phyloP scores from a whole-genome alignment of 2,888 invertebrate species.

The Drosophila cracens region DNA sequence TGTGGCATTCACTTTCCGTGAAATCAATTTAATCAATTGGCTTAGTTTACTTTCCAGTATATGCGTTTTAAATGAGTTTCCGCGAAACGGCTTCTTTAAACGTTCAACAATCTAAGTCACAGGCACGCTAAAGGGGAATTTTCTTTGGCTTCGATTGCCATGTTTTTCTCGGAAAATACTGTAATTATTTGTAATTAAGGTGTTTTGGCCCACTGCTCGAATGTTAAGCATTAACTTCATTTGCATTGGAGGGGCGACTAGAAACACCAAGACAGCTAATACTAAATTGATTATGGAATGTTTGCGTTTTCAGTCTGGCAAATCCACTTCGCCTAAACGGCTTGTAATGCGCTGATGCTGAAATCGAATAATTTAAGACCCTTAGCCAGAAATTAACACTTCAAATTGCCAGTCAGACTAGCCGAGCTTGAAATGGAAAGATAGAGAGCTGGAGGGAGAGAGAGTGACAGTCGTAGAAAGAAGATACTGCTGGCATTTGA shows the following conservation, averaged over 20 bases:
- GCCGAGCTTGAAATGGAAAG: neutral
- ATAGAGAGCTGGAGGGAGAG: no score
- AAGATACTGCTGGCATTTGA: neutral
- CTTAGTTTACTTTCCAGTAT: conserved; percentile 53
- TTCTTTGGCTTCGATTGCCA: conserved; percentile 28
- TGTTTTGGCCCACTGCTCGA: conserved; percentile 27
- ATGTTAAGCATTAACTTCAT: conserved; percentile 25
- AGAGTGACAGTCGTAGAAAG: neutral
- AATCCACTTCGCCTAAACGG: conserved; percentile 58
- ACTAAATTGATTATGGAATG: neutral
- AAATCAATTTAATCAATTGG: conserved; percentile 64
- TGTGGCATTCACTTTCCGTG: conserved; percentile 38
- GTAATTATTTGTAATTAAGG: conserved; percentile 57
- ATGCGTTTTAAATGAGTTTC: conserved; percentile 56
- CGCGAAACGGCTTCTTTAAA: conserved; percentile 44
- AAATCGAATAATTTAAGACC: conserved; percentile 58
- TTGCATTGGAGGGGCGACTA: conserved; percentile 19
- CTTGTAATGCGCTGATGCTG: conserved; percentile 30
- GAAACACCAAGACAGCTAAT: neutral
- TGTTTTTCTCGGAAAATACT: conserved; percentile 41
- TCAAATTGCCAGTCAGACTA: neutral
- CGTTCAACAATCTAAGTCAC: conserved; percentile 22
- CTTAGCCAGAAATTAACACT: conserved; percentile 25
- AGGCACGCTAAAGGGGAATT: conserved; percentile 16
- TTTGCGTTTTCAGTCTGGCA: conserved; percentile 53